These are phyloP conservation scores for Bellardia pandia DNA, from an alignment of 2,888 invertebrate genomes.

Conservation along the genomic window DNA sequence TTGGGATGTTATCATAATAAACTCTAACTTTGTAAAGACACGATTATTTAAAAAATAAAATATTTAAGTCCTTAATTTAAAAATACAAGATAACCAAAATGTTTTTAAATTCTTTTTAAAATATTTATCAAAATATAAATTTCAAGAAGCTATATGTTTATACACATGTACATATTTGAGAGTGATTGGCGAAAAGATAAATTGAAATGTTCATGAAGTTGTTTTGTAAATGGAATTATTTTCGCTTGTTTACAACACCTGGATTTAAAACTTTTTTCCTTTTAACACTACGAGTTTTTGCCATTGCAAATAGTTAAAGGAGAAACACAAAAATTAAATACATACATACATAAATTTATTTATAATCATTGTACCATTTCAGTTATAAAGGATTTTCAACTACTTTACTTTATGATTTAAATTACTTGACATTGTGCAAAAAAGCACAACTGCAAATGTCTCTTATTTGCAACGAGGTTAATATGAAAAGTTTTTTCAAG, in stretches of 20 bases:
- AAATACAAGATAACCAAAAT: not conserved
- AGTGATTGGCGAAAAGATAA: slow-evolving; percentile 44
- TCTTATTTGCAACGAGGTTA: not conserved
- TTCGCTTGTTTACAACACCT: slow-evolving; percentile 57
- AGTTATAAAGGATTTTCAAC: slow-evolving; percentile 35
- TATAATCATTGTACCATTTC: slow-evolving; percentile 50
- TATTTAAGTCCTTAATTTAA: not conserved
- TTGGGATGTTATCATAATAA: too few species aligned
- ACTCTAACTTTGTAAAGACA: not conserved
- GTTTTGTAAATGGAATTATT: slow-evolving; percentile 56
- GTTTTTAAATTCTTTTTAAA: not conserved
- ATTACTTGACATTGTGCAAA: slow-evolving; percentile 42
- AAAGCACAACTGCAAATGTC: not conserved
- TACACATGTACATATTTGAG: not conserved
- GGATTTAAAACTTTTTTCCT: slow-evolving; percentile 53
- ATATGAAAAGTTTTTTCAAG: not conserved
- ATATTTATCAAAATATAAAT: slow-evolving; percentile 29
- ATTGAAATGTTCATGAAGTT: slow-evolving; percentile 62
- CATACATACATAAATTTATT: slow-evolving; percentile 47
- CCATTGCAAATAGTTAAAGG: slow-evolving; percentile 7
- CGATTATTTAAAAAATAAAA: not conserved
- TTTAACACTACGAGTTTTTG: not conserved
- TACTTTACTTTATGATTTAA: slow-evolving; percentile 53
- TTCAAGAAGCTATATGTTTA: not conserved
- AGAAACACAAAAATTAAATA: not conserved